A percentile compares a stretch with the other conserved stretches of the same genome.
phyloP scores from a whole-genome alignment of 2,888 invertebrate species.

The Adelphocoris suturalis region DNA sequence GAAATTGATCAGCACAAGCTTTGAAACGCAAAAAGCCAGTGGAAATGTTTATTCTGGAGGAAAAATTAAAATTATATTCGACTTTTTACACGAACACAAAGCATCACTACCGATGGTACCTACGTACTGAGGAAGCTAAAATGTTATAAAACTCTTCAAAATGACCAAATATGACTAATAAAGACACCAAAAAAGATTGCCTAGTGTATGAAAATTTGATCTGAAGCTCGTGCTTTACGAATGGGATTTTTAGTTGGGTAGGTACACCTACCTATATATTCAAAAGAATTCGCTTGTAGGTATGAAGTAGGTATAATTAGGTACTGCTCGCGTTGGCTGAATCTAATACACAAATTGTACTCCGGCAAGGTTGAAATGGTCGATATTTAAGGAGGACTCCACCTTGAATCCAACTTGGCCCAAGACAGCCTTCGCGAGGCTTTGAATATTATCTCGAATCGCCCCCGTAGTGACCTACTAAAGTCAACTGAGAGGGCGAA shows the following conservation, averaged over 20 bases:
- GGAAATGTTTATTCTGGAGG: too few species aligned
- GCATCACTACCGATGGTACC: too few species aligned
- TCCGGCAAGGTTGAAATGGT: slow-evolving; percentile 45
- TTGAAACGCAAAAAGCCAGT: too few species aligned
- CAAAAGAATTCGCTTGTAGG: neutral
- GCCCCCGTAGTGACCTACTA: slow-evolving; percentile 56
- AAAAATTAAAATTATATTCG: too few species aligned
- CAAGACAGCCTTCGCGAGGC: slow-evolving; percentile 52
- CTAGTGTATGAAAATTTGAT: too few species aligned
- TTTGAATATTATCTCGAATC: slow-evolving; percentile 54
- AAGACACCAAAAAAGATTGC: too few species aligned
- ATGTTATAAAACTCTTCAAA: too few species aligned
- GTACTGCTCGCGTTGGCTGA: neutral
- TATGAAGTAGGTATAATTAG: neutral
- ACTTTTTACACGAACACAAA: too few species aligned
- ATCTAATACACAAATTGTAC: neutral
- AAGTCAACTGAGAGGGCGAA: slow-evolving; percentile 18
- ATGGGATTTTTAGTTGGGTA: neutral
- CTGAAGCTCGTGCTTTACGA: too few species aligned
- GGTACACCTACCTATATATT: neutral
- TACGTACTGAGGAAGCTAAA: too few species aligned
- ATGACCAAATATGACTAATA: too few species aligned
- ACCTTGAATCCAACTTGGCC: slow-evolving; percentile 42
- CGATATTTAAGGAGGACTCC: slow-evolving; percentile 57
- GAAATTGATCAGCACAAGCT: too few species aligned